Conservation (phyloP, 2,113 vertebrate genomes). For the Malurus elegans region DNA sequence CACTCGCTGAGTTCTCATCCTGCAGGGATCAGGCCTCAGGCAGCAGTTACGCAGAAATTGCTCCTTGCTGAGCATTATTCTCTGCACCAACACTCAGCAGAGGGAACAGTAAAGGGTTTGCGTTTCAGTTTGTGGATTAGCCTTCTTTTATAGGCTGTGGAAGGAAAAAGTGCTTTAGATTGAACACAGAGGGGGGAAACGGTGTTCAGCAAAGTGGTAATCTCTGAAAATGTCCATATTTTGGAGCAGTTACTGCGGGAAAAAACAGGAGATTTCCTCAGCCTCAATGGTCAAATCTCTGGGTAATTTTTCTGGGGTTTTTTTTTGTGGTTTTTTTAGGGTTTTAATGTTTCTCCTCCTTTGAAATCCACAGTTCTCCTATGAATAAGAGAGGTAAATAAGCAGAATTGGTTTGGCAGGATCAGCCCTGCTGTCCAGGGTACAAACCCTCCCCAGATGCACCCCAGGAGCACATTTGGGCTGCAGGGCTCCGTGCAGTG, state of each 20-base stretch:
- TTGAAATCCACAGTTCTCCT: background rate
- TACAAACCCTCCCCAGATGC: background rate
- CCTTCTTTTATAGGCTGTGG: background rate
- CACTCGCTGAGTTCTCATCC: background rate
- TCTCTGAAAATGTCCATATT: background rate
- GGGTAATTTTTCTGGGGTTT: background rate
- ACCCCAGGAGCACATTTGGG: rapidly evolving
- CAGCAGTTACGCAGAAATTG: background rate
- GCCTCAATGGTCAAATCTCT: background rate
- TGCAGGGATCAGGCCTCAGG: background rate
- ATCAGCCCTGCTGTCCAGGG: background rate
- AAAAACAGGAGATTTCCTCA: background rate
- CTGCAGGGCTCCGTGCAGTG: background rate
- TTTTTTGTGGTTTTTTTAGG: background rate
- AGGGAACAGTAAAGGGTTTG: background rate
- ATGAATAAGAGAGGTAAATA: background rate
- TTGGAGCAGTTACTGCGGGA: background rate
- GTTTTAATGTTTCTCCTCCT: background rate
- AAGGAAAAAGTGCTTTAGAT: background rate
- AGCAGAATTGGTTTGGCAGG: background rate
- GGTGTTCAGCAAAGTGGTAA: background rate
- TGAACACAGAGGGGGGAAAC: background rate
- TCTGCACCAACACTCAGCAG: background rate
- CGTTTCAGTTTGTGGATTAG: background rate
- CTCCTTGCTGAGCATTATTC: background rate